Base-by-base conservation (phyloP, 2,797 vertebrate genomes). In the Paratrypauchen microcephalus region DNA sequence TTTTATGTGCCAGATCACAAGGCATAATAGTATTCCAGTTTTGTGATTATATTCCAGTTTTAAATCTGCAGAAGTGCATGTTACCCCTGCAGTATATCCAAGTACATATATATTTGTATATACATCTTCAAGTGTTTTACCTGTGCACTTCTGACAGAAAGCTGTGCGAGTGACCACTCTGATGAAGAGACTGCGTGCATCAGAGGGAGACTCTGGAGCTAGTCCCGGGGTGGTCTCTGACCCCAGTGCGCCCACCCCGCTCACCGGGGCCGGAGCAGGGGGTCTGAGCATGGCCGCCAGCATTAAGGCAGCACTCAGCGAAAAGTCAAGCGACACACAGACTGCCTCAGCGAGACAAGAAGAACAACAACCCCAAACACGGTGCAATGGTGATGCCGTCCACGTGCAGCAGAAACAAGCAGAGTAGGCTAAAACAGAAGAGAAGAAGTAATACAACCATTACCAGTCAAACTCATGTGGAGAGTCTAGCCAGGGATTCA, bases 81-180 rank as follows among this genome's bases (percentile, higher is more conserved):
- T 52, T 45, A 45, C 13, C 4, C 1, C 13, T 45, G 41, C 12
- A 45, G 41, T 45, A 45, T 45, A 3, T 45, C 41, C 15, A 45
- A 45, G 41, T 45, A 16, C 11, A 13, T 13, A 41, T 41, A 41
- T 41, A 41, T 41, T 41, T 41, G 39, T 45, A 41, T 41, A 41
- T 41, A 12, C 4, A 15, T 45, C 12, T 45, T 13, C 6, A 45
- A 45, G 41, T 45, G 41, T 45, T 45, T 45, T 28, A 65, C 63
- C 45, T 65, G 47, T 1, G 15, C 39, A 19, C 77, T 2, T 24
- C 63, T 80, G 63, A 48, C 91, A 99, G 97, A 99, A 99, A 94
- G 97, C 97, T 6, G 96, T 99, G 24, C 92, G 97, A 83, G 97
- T 99, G 75, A 99, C 97, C 75, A 98, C 97, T 32, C 94, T 99